phyloP scores from a whole-genome alignment of 2,888 invertebrate species.

The Gibbula magus region DNA sequence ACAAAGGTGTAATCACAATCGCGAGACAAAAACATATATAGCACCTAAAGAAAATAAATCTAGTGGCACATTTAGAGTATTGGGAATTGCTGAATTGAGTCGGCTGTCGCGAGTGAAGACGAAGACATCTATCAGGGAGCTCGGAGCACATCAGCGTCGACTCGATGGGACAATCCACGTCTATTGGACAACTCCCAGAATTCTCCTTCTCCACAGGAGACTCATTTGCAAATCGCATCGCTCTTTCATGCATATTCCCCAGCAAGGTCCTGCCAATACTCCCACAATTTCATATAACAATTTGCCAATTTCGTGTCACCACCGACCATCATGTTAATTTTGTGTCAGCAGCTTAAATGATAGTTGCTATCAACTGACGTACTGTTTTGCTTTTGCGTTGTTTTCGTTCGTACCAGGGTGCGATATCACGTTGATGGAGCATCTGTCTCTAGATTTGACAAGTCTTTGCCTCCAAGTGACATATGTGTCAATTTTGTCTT shows the following conservation, averaged over 20 bases:
- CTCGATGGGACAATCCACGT: not conserved
- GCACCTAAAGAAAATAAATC: not conserved
- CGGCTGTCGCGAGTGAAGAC: not conserved
- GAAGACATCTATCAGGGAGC: not conserved
- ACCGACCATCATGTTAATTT: not conserved
- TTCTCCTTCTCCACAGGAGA: not conserved
- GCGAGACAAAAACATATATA: not conserved
- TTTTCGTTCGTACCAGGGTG: not conserved
- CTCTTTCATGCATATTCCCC: not conserved
- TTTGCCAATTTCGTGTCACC: not conserved
- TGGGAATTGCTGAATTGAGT: conserved; percentile 2
- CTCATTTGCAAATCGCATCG: not conserved
- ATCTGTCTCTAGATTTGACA: conserved; percentile 12
- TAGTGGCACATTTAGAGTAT: not conserved
- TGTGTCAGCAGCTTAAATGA: not conserved
- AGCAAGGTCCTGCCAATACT: not conserved
- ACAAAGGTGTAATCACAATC: not conserved
- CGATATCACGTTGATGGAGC: not conserved
- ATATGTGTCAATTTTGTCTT: not conserved
- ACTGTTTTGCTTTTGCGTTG: not conserved
- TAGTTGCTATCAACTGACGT: not conserved
- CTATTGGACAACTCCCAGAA: not conserved
- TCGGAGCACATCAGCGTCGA: not conserved
- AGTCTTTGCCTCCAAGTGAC: not conserved
- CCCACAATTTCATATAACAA: not conserved